Percentiles rank a stretch among this genome's conserved stretches.
Conservation (phyloP, 2,888 invertebrate species). For the Proisotoma minuta region DNA sequence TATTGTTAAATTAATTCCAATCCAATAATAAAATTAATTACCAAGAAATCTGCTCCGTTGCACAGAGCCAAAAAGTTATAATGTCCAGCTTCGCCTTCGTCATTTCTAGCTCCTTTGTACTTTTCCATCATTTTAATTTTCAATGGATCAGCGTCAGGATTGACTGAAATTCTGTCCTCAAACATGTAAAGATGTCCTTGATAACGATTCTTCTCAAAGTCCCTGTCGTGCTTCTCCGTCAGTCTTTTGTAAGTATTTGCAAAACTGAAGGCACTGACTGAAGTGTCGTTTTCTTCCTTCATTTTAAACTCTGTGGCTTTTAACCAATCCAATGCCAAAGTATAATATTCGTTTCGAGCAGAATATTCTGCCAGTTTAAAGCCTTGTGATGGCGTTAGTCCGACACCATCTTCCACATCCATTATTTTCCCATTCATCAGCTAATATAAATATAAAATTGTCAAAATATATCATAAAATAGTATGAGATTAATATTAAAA, state of each 20-base stretch:
- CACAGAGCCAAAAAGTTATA: constrained; percentile 45
- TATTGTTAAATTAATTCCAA: constrained; percentile 6
- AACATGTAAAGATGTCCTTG: constrained; percentile 39
- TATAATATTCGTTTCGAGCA: constrained; percentile 38
- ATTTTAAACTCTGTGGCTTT: constrained; percentile 37
- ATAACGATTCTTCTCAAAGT: constrained; percentile 38
- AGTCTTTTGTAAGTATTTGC: constrained; percentile 37
- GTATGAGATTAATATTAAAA: background rate
- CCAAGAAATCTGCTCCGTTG: constrained; percentile 42
- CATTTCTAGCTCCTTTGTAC: constrained; percentile 25
- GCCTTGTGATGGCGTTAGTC: constrained; percentile 40
- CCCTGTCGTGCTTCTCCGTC: constrained; percentile 42
- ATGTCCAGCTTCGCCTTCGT: constrained; percentile 38
- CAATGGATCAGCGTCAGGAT: constrained; percentile 22
- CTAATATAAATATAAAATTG: constrained; percentile 7
- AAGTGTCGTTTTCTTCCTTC: constrained; percentile 31
- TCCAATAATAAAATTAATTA: constrained; percentile 11
- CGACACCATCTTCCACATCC: constrained; percentile 37
- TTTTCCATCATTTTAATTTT: constrained; percentile 26
- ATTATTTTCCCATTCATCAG: constrained; percentile 38
- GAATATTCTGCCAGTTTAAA: constrained; percentile 45
- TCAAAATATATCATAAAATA: background rate
- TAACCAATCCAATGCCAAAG: constrained; percentile 46
- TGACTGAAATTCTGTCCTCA: constrained; percentile 22
- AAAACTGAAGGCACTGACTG: constrained; percentile 31